These are phyloP conservation scores for Stenoptilia bipunctidactyla DNA, from an alignment of 2,888 invertebrate species.

Conservation along the genomic window DNA sequence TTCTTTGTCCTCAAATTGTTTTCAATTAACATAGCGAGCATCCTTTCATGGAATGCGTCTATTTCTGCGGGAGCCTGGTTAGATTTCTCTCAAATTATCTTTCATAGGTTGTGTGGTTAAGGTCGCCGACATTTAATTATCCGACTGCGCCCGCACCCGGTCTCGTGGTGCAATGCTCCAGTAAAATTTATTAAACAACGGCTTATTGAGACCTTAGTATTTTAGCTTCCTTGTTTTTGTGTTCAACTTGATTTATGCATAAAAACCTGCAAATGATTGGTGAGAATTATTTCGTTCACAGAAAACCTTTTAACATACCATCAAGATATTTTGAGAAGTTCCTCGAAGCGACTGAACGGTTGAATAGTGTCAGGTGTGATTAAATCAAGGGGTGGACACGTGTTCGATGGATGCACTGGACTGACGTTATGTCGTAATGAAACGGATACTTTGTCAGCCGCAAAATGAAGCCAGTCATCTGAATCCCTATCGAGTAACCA, in stretches of 20 bases:
- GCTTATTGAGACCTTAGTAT: slow-evolving; percentile 53
- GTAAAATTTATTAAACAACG: slow-evolving; percentile 64
- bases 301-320: too few species aligned
- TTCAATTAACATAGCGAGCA: not conserved
- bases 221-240: slow-evolving; percentile 25
- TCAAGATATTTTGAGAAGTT: too few species aligned
- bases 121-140: slow-evolving; percentile 64
- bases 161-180: slow-evolving; percentile 61
- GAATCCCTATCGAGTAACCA: slow-evolving; percentile 36
- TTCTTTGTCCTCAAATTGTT: too few species aligned
- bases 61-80: slow-evolving; percentile 13
- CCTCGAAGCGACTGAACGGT: too few species aligned
- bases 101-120: slow-evolving; percentile 31
- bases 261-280: not conserved
- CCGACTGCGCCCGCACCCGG: slow-evolving; percentile 35
- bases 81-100: slow-evolving; percentile 47
- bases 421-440: slow-evolving; percentile 14
- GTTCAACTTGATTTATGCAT: not conserved
- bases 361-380: not conserved
- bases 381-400: not conserved
- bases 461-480: slow-evolving; percentile 32
- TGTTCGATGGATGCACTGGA: not conserved
- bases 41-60: slow-evolving; percentile 5
- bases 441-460: slow-evolving; percentile 39
- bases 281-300: too few species aligned